These are phyloP conservation scores for Gopherus flavomarginatus DNA, from an alignment of 2,113 vertebrate species.

Conservation along the genomic window DNA sequence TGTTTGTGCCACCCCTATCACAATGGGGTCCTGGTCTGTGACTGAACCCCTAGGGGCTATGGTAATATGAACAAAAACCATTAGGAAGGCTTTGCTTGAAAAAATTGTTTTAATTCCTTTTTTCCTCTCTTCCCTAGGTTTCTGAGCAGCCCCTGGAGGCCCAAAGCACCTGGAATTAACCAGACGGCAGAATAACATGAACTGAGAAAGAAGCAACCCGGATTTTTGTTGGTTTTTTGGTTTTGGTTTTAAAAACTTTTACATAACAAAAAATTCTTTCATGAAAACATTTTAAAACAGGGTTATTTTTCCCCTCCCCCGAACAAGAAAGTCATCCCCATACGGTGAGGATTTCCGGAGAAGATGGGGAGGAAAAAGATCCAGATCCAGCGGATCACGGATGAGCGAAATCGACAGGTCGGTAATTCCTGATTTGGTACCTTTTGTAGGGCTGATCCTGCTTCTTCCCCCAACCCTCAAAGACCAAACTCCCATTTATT, in stretches of 20 bases:
- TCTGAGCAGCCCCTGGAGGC: conserved; percentile 3
- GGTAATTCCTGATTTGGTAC: conserved; percentile 8
- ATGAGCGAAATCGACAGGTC: conserved; percentile 97
- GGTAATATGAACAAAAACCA: background rate
- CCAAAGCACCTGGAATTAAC: background rate
- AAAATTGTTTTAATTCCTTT: background rate
- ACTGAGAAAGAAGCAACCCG: conserved; percentile 57
- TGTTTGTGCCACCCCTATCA: background rate
- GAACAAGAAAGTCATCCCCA: background rate
- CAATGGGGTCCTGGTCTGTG: no score
- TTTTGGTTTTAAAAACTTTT: background rate
- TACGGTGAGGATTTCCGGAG: conserved; percentile 65
- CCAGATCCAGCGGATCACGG: conserved; percentile 98
- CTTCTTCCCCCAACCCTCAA: background rate
- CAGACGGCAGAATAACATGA: conserved; percentile 65
- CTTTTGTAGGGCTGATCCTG: fast-evolving
- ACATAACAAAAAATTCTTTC: background rate
- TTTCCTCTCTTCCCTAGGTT: conserved; percentile 2
- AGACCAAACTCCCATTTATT: no score
- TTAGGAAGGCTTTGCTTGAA: background rate
- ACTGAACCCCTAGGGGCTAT: background rate
- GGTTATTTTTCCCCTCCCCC: conserved; percentile 20
- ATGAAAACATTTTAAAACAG: conserved; percentile 70
- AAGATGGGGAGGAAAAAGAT: conserved; percentile 99
- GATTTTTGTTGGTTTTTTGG: background rate